A percentile compares a stretch with the other conserved stretches of the same genome.
phyloP scores from a whole-genome alignment of 2,113 vertebrate genomes.

The Ramphastos sulfuratus region DNA sequence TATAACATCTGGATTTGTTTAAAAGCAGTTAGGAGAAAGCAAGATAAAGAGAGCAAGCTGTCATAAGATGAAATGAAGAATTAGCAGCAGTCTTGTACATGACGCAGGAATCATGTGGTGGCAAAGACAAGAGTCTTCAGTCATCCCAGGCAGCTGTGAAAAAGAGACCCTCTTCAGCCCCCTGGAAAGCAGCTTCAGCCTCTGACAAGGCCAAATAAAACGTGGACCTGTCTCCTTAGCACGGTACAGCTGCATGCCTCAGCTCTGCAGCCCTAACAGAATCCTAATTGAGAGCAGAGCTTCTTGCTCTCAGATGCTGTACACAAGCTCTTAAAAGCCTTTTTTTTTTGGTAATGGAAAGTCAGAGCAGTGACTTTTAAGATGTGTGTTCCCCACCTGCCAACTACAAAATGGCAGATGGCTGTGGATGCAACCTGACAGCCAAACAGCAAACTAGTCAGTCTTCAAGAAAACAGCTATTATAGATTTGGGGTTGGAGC shows the following conservation, averaged over 20 bases:
- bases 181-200: not conserved
- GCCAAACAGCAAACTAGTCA: not conserved
- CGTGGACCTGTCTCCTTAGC: not conserved
- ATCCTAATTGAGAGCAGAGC: not conserved
- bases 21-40: not conserved
- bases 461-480: conserved; percentile 37
- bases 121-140: not conserved
- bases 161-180: not conserved
- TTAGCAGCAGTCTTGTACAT: not conserved
- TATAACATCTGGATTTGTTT: not conserved
- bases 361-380: not conserved
- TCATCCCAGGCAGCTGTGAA: not conserved
- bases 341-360: conserved; percentile 2
- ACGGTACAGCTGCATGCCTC: not conserved
- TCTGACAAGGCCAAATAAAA: not conserved
- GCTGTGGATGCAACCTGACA: not conserved
- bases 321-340: not conserved
- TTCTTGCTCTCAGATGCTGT: not conserved
- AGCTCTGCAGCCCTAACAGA: not conserved
- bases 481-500: not conserved
- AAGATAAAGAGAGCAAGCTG: not conserved
- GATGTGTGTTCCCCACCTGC: conserved; percentile 9
- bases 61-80: not conserved
- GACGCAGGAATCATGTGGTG: not conserved
- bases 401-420: not conserved